Evolutionary conservation across 2,797 vertebrate genomes (phyloP), one percentile per base, ranked within the genome.

Genomic region (Leptodactylus fallax): DNA sequence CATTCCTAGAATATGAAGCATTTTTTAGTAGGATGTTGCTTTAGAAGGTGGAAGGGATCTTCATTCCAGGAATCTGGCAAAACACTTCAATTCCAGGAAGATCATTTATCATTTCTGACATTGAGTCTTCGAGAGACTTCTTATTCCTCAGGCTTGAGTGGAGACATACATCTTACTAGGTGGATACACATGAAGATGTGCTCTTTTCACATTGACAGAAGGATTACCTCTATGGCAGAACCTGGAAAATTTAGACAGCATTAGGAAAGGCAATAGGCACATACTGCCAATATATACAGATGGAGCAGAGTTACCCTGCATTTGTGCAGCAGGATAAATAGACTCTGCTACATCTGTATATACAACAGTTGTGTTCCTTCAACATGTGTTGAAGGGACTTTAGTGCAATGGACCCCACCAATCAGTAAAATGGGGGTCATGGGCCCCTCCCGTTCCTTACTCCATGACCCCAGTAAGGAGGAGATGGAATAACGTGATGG

Each of bases 111-210:
- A 89, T 92, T 92, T 93, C 93, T 94, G 95, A 95, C 95, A 96
- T 94, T 94, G 92, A 96, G 97, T 95, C 88, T 90, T 93, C 92
- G 92, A 97, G 95, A 95, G 91, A 91, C 92, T 92, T 93, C 90
- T 90, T 94, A 96, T 95, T 97, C 93, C 97, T 96, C 93, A 96
- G 97, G 96, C 97, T 97, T 96, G 96, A 96, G 91, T 94, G 95
- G 93, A 94, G 89, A 94, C 92, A 94, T 94, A 94, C 94, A 95
- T 95, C 93, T 92, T 91, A 92, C 91, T 63, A 93, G 94, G 21
- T 7, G 45, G 94, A 94, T 95, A 97, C 95, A 96, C 94, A 91
- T 79, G 90, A 91, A 92, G 92, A 93, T 83, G 95, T 94, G 95
- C 94, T 94, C 93, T 91, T 94, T 94, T 97, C 98, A 98, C 98